Percentiles rank a stretch among this genome's conserved stretches.
Conservation (phyloP, 2,888 invertebrate species). For the Cinara cedri region DNA sequence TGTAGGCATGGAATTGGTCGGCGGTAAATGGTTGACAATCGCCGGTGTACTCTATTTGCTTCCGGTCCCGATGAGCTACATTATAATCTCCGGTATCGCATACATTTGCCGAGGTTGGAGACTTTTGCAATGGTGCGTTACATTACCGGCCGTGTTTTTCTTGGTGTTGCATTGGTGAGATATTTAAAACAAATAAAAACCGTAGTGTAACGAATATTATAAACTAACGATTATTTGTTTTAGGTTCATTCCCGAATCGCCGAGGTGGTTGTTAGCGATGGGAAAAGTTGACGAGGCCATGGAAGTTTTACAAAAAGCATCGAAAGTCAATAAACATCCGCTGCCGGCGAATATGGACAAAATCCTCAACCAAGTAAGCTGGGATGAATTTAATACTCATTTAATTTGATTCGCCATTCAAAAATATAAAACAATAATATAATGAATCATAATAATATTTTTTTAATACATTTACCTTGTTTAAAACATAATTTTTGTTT, state of each 20-base stretch:
- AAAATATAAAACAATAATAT: too few species aligned
- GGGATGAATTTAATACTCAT: slow-evolving; percentile 13
- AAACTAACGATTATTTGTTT: not conserved
- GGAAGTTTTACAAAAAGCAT: slow-evolving; percentile 71
- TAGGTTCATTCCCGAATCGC: slow-evolving; percentile 80
- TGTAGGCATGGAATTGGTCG: slow-evolving; percentile 76
- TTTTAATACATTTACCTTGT: too few species aligned
- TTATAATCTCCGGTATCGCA: slow-evolving; percentile 75
- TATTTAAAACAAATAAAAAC: not conserved
- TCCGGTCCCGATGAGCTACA: slow-evolving; percentile 78
- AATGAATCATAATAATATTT: too few species aligned
- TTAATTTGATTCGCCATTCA: not conserved
- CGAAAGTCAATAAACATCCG: slow-evolving; percentile 70
- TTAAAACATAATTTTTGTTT: too few species aligned
- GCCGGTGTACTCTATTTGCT: slow-evolving; percentile 82
- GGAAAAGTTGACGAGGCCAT: slow-evolving; percentile 75
- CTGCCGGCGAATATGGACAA: slow-evolving; percentile 75
- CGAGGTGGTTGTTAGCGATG: slow-evolving; percentile 77
- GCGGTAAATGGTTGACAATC: slow-evolving; percentile 80
- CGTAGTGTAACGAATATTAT: not conserved
- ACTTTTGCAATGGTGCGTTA: slow-evolving; percentile 74
- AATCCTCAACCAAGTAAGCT: slow-evolving; percentile 67
- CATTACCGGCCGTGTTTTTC: slow-evolving; percentile 74
- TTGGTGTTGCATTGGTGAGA: slow-evolving; percentile 68
- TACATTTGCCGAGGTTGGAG: slow-evolving; percentile 76